Base-by-base conservation (phyloP, 1,140 invertebrate genomes). In the Heliconius himera region DNA sequence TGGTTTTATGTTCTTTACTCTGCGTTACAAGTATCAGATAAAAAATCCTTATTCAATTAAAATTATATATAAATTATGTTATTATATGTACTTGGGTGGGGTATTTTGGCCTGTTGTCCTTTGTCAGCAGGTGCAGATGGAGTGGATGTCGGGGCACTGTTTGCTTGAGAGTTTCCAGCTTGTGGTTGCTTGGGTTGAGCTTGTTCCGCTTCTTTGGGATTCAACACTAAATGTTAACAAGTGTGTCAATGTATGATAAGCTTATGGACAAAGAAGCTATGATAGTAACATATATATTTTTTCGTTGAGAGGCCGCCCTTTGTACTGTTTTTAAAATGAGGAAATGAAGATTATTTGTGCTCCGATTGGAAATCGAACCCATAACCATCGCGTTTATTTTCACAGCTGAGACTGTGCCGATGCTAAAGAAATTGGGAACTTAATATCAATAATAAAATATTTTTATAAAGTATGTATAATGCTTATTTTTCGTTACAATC, bases 201-300 rank as follows among this genome's bases (percentile, higher is more conserved):
- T 66, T 29, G 60, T 75, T 84, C 88, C 18, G 84, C 75, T 76
- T 88, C 90, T 91, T 92, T 90, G 76, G 89, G 88, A 87, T 93
- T 87, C 89, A 91, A 89, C 84, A 91, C 90, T 92, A 91, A 78
- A 88, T 85, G 60, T 74, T 81, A 77, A 77, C 74, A 29, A 29
- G 26, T 46, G 54, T 26, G 38, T 77, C 76, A 81, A 81, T 81
- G 76, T 70, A 70, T 77, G 74, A 51, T 38, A 66, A 5, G 2
- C 33, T 29, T 74, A 26, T 72, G 51, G 13, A 60, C 22, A 60
- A n/a, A 60, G 0, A 70, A 70, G 74, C 70, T 51, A 49, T 78
- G 76, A 73, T 16, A 33, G 8, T 74, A 18, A 22, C 5, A 54
- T 54, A 18, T 54, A 18, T 56, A 56, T 56, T 11, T 56, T 22